Conservation (phyloP, 2,888 invertebrate species). For the Eupithecia centaureata region DNA sequence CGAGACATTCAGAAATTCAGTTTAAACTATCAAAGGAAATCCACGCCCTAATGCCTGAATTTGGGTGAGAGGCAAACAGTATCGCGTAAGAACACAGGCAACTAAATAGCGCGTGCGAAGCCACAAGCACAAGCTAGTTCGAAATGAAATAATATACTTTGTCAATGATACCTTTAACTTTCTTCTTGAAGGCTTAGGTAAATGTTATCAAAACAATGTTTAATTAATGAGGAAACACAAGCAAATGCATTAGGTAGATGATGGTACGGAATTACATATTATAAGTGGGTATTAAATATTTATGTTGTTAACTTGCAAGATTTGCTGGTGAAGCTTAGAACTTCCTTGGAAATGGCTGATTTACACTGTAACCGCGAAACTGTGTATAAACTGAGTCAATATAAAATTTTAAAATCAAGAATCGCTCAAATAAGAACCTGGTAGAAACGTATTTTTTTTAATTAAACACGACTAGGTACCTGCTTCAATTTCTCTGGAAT, state of each 20-base stretch:
- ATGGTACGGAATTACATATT: slow-evolving; percentile 14
- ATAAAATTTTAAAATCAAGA: background rate
- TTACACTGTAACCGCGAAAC: background rate
- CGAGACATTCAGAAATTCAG: too few species aligned
- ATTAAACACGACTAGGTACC: too few species aligned
- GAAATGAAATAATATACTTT: too few species aligned
- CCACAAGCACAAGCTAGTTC: too few species aligned
- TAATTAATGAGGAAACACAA: background rate
- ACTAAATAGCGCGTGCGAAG: too few species aligned
- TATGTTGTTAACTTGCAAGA: slow-evolving; percentile 26
- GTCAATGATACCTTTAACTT: too few species aligned
- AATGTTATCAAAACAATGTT: background rate
- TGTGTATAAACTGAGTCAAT: background rate
- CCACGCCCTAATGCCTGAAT: too few species aligned
- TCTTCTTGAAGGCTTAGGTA: background rate
- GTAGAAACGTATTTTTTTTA: too few species aligned
- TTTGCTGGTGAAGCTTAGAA: slow-evolving; percentile 18
- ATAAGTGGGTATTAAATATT: slow-evolving; percentile 30
- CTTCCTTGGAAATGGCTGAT: slow-evolving; percentile 30
- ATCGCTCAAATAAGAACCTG: background rate
- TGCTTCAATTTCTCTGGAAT: too few species aligned
- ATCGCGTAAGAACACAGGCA: too few species aligned
- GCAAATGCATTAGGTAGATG: background rate
- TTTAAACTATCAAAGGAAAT: too few species aligned
- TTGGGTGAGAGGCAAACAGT: too few species aligned